These are phyloP conservation scores for Axea sp. DNA, from an alignment of 2,888 invertebrate species.

Conservation along the genomic window DNA sequence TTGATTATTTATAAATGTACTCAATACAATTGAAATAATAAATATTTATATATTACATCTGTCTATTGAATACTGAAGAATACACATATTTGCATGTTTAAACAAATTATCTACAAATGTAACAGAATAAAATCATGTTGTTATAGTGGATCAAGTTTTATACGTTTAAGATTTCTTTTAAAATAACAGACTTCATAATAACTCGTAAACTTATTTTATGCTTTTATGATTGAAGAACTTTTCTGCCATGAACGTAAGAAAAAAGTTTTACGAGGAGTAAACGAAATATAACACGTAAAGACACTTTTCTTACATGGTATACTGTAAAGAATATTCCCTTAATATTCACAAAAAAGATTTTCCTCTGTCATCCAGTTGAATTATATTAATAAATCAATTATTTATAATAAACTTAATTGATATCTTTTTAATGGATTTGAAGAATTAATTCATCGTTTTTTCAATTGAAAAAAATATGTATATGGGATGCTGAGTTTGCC, in stretches of 20 bases:
- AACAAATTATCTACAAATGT: no score
- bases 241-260: neutral
- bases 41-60: no score
- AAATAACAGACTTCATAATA: conserved; percentile 13
- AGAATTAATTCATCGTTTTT: conserved; percentile 11
- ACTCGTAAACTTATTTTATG: conserved; percentile 33
- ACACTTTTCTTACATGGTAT: conserved; percentile 8
- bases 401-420: no score
- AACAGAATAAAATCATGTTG: neutral
- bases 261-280: conserved; percentile 27
- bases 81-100: no score
- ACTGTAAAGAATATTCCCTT: conserved; percentile 2
- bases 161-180: no score
- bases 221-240: conserved; percentile 33
- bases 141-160: neutral
- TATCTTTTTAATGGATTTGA: no score
- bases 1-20: no score
- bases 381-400: no score
- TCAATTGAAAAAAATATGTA: conserved; percentile 30
- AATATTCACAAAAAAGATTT: conserved; percentile 10
- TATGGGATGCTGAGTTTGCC: conserved; percentile 24
- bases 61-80: no score
- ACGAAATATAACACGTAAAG: conserved; percentile 24
- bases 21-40: no score
- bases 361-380: conserved; percentile 2